These are phyloP conservation scores for Anguilla megastoma DNA, from an alignment of 2,797 vertebrate genomes.

Conservation along the genomic window DNA sequence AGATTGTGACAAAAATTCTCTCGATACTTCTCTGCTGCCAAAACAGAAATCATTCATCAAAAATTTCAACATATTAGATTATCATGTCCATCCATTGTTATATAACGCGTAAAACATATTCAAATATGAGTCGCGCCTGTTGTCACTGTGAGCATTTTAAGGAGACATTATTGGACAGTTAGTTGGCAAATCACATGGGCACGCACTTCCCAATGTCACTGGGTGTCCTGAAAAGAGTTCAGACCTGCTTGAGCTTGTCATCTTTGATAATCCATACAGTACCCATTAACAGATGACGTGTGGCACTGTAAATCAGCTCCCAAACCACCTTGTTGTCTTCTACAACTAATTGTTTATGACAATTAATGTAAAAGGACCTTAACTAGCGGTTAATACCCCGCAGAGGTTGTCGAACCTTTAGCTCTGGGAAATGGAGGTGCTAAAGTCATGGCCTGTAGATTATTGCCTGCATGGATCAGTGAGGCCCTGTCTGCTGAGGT, in stretches of 20 bases:
- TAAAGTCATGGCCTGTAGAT: slow-evolving; percentile 44
- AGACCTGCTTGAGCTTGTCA: neutral
- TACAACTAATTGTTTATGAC: slow-evolving; percentile 41
- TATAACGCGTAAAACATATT: no score
- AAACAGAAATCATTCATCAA: no score
- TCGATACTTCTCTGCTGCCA: no score
- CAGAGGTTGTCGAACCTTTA: slow-evolving; percentile 32
- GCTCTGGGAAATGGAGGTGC: slow-evolving; percentile 2
- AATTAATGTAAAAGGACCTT: slow-evolving; percentile 43
- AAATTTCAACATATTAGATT: no score
- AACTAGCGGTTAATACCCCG: slow-evolving; percentile 45
- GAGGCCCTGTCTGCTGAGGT: slow-evolving; percentile 36
- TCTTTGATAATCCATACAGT: neutral
- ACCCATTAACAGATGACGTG: neutral
- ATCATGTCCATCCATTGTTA: no score
- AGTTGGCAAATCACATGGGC: neutral
- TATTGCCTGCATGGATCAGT: slow-evolving; percentile 41
- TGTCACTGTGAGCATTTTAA: no score
- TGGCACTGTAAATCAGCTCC: neutral
- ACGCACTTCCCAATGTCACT: neutral
- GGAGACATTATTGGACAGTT: no score
- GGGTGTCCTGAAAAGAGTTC: neutral
- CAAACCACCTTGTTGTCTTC: slow-evolving; percentile 35
- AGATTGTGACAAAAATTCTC: no score
- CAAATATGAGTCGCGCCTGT: no score